Conservation (phyloP, 2,888 invertebrate genomes). For the Rhynchonema sp. region DNA sequence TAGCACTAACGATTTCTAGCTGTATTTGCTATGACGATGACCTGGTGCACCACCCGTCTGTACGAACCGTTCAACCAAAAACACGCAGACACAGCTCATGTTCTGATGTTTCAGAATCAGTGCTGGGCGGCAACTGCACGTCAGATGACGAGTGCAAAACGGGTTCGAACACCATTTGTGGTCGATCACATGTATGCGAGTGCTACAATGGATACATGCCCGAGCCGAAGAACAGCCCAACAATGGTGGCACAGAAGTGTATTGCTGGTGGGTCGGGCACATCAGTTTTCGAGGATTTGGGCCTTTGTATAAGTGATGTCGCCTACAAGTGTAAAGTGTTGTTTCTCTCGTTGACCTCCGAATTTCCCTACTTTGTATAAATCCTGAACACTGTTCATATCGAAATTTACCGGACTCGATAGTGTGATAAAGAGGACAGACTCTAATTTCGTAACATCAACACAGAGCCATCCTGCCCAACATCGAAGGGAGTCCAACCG, state of each 20-base stretch:
- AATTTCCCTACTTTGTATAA: background rate
- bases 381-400: no score
- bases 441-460: no score
- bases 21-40: no score
- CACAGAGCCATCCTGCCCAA: constrained; percentile 9
- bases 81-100: no score
- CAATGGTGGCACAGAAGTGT: background rate
- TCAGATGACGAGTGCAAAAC: constrained; percentile 6
- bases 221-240: constrained; percentile 1
- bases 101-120: constrained; percentile 3
- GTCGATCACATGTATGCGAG: constrained; percentile 3
- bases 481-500: constrained; percentile 3
- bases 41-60: no score
- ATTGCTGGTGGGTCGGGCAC: background rate
- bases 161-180: constrained; percentile 9
- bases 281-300: no score
- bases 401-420: no score
- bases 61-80: no score
- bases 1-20: no score
- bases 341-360: background rate
- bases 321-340: background rate
- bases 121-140: constrained; percentile 9
- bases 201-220: constrained; percentile 9
- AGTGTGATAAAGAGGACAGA: no score
- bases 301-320: background rate